Conservation (phyloP, 2,797 vertebrate species). For the Microcaecilia unicolor region DNA sequence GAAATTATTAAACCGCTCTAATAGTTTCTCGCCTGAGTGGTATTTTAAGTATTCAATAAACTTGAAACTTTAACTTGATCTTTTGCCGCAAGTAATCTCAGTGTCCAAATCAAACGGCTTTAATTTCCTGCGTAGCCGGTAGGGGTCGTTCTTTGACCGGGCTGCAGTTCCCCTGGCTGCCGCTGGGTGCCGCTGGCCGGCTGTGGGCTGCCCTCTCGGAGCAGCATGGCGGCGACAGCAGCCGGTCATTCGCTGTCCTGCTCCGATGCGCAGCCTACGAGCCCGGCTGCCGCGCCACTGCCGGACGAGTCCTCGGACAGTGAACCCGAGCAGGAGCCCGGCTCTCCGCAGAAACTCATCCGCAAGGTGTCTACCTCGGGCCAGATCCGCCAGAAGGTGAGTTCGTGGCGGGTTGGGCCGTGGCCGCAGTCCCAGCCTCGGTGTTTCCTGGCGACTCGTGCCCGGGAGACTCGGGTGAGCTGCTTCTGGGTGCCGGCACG, state of each 20-base stretch:
- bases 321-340: slow-evolving; percentile 85
- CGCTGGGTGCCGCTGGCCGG: slow-evolving; percentile 46
- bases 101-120: too few species aligned
- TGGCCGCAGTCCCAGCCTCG: slow-evolving; percentile 20
- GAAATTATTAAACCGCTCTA: too few species aligned
- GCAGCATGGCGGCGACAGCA: slow-evolving; percentile 62
- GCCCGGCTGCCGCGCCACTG: slow-evolving; percentile 55
- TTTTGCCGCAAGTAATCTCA: too few species aligned
- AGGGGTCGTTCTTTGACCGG: too few species aligned
- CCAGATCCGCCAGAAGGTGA: slow-evolving; percentile 92
- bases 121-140: too few species aligned
- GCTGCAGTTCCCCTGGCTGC: slow-evolving; percentile 7
- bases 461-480: too few species aligned
- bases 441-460: not conserved
- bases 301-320: slow-evolving; percentile 90
- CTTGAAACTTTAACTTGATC: too few species aligned
- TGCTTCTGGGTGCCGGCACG: not conserved
- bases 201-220: slow-evolving; percentile 25
- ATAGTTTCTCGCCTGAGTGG: too few species aligned
- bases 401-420: slow-evolving; percentile 11
- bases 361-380: slow-evolving; percentile 93
- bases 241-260: slow-evolving; percentile 28
- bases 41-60: too few species aligned
- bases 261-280: slow-evolving; percentile 48
- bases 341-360: slow-evolving; percentile 84